Evolutionary conservation across 2,888 invertebrate species (phyloP).

Genomic region (Sminthurides aquaticus): DNA sequence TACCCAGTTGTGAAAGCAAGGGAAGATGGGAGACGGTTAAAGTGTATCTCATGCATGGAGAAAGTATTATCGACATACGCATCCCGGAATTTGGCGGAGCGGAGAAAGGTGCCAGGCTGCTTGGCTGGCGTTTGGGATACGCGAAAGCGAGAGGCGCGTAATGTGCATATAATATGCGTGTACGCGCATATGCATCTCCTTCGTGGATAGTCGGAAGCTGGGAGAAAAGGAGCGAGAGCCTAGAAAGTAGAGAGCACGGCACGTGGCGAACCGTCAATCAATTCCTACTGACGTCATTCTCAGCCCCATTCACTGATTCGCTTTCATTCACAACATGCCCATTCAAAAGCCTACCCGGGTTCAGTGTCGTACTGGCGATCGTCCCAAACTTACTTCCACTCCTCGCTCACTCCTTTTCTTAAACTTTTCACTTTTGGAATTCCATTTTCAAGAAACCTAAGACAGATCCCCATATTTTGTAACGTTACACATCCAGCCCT

Average conservation of each 20-base stretch:
- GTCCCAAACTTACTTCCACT: slow-evolving; percentile 28
- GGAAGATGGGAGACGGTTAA: too few species aligned
- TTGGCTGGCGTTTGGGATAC: neutral
- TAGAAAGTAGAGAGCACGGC: slow-evolving; percentile 36
- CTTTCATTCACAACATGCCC: slow-evolving; percentile 44
- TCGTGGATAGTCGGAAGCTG: neutral
- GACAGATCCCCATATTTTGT: too few species aligned
- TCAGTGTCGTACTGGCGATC: slow-evolving; percentile 40
- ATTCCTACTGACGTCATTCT: slow-evolving; percentile 63
- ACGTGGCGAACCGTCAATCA: slow-evolving; percentile 57
- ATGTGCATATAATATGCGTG: slow-evolving; percentile 1
- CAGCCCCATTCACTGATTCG: slow-evolving; percentile 44
- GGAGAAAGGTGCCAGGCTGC: too few species aligned
- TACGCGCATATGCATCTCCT: neutral
- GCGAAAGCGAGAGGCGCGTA: neutral
- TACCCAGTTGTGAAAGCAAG: too few species aligned
- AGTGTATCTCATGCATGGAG: too few species aligned
- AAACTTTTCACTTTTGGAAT: neutral
- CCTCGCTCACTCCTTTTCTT: neutral
- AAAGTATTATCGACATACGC: too few species aligned
- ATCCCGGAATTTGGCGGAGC: too few species aligned
- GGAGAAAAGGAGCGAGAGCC: slow-evolving; percentile 20
- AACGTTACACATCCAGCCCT: too few species aligned
- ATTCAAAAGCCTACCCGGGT: slow-evolving; percentile 44
- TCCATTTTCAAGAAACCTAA: too few species aligned